Evolutionary conservation across 2,113 vertebrate genomes (phyloP).

Genomic region (Mohoua ochrocephala): DNA sequence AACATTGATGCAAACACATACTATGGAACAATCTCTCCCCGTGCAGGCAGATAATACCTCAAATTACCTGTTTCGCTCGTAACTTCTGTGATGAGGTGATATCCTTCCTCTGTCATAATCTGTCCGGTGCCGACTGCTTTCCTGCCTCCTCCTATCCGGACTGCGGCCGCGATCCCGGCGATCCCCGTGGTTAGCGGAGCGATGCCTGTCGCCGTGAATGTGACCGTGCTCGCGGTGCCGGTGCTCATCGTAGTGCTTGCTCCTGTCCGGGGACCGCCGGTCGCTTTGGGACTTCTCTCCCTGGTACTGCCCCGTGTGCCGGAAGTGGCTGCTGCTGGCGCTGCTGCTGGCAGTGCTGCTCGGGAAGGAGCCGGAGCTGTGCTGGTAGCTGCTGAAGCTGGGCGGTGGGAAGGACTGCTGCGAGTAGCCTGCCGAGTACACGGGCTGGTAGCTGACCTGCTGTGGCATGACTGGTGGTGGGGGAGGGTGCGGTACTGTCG

Average conservation of each 20-base stretch:
- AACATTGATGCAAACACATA: not conserved
- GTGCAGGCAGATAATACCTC: not conserved
- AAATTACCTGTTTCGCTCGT: constrained; percentile 85
- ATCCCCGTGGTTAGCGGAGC: constrained; percentile 73
- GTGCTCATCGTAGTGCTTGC: constrained; percentile 82
- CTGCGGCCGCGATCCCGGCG: constrained; percentile 87
- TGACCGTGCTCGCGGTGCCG: constrained; percentile 83
- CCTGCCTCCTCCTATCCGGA: constrained; percentile 78
- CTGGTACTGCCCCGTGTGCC: constrained; percentile 80
- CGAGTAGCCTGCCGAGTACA: constrained; percentile 82
- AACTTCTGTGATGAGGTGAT: constrained; percentile 83
- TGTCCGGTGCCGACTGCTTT: constrained; percentile 76
- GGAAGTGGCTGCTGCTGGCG: constrained; percentile 69
- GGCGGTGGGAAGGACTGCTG: constrained; percentile 82
- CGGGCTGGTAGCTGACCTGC: constrained; percentile 82
- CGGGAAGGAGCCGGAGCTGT: constrained; percentile 73
- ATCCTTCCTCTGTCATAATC: constrained; percentile 84
- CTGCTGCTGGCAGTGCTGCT: constrained; percentile 9
- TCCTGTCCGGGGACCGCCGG: constrained; percentile 83
- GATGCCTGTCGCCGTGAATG: constrained; percentile 76
- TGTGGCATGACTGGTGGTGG: constrained; percentile 81
- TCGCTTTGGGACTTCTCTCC: constrained; percentile 73
- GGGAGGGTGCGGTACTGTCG: constrained; percentile 71
- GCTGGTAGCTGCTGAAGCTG: constrained; percentile 78
- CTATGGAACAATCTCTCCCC: fast-evolving